Evolutionary conservation across 1,140 invertebrate species (phyloP), one percentile per base, ranked within the genome.

Genomic region (Eubasilissa regina): DNA sequence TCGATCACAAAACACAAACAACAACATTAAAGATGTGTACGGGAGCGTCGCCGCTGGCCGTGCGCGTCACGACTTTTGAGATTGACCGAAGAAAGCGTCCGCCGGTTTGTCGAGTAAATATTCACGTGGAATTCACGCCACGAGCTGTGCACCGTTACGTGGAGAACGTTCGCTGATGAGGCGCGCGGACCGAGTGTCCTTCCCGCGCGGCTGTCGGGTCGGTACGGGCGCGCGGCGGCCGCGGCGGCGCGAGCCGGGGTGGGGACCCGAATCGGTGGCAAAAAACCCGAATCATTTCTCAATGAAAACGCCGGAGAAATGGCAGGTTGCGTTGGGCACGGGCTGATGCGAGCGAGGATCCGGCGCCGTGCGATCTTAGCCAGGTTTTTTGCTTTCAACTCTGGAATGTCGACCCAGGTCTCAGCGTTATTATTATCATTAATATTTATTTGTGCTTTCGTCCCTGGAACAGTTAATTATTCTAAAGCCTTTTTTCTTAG

Each of bases 111-210:
- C 25, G 7, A 48, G 66, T 70, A 70, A 70, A 70, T 70, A 70
- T 48, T 70, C 48, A 48, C 44, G 48, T 25, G 58, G 17, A 25
- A 25, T 25, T 25, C 66, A 70, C 48, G 15, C 15, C 45, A 70
- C 15, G 47, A 48, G 11, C 11, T 8, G n/a, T 12, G 19, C 13
- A 48, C 44, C 66, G 66, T 48, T 70, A 48, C 19, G 19, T 15
- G 17, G n/a, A 17, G 66, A 70, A 70, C 66, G 66, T 70, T 70
- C 66, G 66, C n/a, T 70, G 15, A 9, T 47, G 66, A 70, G 44
- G 66, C 66, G 66, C 66, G 66, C 66, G 66, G 66, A 48, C 66
- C 66, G 66, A 70, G 66, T 70, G 66, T 70, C 66, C 66, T 70
- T 70, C 66, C 62, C 66, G 66, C 66, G 66, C 19, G n/a, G 3